phyloP scores from a whole-genome alignment of 2,888 invertebrate genomes.

The Norana najaformis region DNA sequence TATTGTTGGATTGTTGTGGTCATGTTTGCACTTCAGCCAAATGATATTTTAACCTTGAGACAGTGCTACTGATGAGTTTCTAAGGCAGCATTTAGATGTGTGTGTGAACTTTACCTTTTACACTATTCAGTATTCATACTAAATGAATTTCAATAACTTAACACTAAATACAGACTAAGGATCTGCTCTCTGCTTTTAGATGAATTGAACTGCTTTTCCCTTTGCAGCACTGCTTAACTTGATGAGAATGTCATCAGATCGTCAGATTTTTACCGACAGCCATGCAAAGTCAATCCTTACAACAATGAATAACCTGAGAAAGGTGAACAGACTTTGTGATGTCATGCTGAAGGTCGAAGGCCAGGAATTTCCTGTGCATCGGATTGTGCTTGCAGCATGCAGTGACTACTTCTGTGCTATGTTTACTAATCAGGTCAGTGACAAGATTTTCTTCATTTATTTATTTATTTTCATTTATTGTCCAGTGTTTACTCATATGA shows the following conservation, averaged over 20 bases:
- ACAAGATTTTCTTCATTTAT: background rate
- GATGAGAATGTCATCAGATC: conserved; percentile 29
- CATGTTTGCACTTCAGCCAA: background rate
- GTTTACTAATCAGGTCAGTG: conserved; percentile 60
- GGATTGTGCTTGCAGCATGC: conserved; percentile 60
- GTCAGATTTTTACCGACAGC: conserved; percentile 57
- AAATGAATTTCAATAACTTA: background rate
- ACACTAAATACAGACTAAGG: background rate
- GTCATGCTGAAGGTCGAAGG: conserved; percentile 56
- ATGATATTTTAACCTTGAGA: background rate
- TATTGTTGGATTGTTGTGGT: background rate
- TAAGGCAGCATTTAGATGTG: background rate
- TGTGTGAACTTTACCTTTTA: background rate
- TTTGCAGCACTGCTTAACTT: background rate
- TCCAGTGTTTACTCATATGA: too few relatives aligned
- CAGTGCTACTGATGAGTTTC: background rate
- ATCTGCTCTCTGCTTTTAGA: background rate
- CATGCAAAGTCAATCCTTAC: conserved; percentile 59
- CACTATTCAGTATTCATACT: background rate
- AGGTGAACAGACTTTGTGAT: conserved; percentile 58
- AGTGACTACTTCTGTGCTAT: conserved; percentile 62
- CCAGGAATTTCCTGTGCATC: conserved; percentile 57
- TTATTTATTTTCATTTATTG: background rate
- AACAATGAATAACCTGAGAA: conserved; percentile 60
- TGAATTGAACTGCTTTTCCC: background rate